phyloP scores from a whole-genome alignment of 2,888 invertebrate genomes.

The Lasioglossum vierecki region DNA sequence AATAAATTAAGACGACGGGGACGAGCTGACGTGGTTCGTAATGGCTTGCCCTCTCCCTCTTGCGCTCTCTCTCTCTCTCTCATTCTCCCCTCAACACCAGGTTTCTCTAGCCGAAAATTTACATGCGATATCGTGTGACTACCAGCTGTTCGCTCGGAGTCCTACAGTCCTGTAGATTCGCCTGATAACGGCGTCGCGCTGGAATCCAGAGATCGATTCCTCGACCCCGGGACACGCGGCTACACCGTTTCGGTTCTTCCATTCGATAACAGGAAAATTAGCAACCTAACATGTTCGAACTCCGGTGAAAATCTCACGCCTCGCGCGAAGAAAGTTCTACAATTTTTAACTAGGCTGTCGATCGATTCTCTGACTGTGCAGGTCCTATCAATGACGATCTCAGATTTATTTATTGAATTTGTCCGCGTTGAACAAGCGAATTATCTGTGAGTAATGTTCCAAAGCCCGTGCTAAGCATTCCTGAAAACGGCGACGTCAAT shows the following conservation, averaged over 20 bases:
- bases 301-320: not conserved
- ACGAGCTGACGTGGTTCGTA: conserved; percentile 30
- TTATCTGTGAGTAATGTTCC: not conserved
- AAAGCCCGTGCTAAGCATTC: not conserved
- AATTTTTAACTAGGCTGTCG: not conserved
- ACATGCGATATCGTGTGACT: conserved; percentile 16
- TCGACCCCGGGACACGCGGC: not conserved
- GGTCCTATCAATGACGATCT: not conserved
- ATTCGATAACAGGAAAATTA: conserved; percentile 4
- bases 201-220: conserved; percentile 8
- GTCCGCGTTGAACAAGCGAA: not conserved
- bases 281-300: not conserved
- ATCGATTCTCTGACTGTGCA: no score
- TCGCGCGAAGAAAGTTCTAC: not conserved
- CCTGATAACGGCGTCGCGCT: not conserved
- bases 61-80: not conserved
- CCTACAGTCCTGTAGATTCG: conserved; percentile 6
- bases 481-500: not conserved
- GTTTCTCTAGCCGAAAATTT: conserved; percentile 27
- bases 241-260: not conserved
- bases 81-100: conserved; percentile 4
- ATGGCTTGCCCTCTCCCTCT: not conserved
- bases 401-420: not conserved
- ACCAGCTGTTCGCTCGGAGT: conserved; percentile 1
- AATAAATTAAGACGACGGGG: conserved; percentile 55